Base-by-base conservation (phyloP, 1,140 invertebrate species). In the Asobara japonica region DNA sequence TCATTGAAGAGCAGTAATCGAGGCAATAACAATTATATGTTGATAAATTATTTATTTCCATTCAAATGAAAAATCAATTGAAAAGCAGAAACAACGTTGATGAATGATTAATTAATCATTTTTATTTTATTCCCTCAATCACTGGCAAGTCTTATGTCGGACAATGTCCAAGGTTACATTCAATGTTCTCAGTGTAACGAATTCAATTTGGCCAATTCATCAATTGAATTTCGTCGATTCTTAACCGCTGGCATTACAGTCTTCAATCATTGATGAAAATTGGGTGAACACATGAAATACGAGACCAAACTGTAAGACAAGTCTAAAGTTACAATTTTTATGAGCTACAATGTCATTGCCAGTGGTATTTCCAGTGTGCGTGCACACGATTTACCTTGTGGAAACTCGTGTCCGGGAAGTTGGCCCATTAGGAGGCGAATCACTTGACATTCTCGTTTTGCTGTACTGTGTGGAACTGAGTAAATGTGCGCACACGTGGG, bases 361-460 rank as follows among this genome's bases (percentile, higher is more conserved):
- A 51, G 45, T 51, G 20, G n/a, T 51, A 51, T 51, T 18, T 51
- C 20, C 2, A 51, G 45, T 51, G 20, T 16, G 20, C 20, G 45
- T 20, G 20, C n/a, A 7, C n/a, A 16, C 45, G 16, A 18, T 51
- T 51, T 51, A 18, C 45, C 18, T 51, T 51, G 45, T 51, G n/a
- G 45, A 38, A 38, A 51, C 16, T 51, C 45, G 45, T 51, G 45
- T 51, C 45, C 45, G 45, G 45, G 45, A 51, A n/a, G 45, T 51
- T 51, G 11, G 45, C 45, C 45, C 45, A 51, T 51, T 51, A 51
- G 20, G 45, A 51, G 45, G 45, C 45, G 45, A 51, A 51, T 51
- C 45, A 51, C 45, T 51, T 51, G 45, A 51, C 45, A 51, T 51
- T 51, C 45, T 16, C 45, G 45, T 51, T 51, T 18, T 51, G 16